Conservation (phyloP, 2,888 invertebrate species). For the Galeruca laticollis region DNA sequence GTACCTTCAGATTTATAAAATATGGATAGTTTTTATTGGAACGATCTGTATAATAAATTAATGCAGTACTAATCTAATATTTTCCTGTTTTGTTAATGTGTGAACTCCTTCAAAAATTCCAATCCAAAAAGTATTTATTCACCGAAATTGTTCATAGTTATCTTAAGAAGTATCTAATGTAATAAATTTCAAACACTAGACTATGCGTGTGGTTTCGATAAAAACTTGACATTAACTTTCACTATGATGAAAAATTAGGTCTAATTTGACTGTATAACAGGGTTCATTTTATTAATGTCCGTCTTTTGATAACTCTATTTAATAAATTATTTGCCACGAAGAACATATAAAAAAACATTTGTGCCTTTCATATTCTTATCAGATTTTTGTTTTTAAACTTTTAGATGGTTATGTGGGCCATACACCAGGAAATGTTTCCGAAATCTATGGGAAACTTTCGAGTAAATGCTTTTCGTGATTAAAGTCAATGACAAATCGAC, state of each 20-base stretch:
- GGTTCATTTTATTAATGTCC: conserved; percentile 30
- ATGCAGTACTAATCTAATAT: not conserved
- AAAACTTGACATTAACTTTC: conserved; percentile 30
- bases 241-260: conserved; percentile 35
- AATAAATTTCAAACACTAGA: conserved; percentile 31
- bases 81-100: conserved; percentile 28
- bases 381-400: conserved; percentile 15
- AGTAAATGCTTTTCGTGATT: too few species aligned
- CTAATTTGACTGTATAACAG: conserved; percentile 35
- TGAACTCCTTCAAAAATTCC: conserved; percentile 8
- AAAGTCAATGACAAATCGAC: too few species aligned
- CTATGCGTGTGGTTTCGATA: conserved; percentile 36
- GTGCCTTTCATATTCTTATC: conserved; percentile 17
- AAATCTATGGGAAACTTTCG: too few species aligned
- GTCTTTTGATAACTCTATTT: conserved; percentile 34
- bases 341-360: conserved; percentile 11
- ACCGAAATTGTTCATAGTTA: conserved; percentile 29
- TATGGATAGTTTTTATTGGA: too few species aligned
- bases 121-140: conserved; percentile 24
- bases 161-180: conserved; percentile 25
- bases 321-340: conserved; percentile 31
- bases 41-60: too few species aligned
- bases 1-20: not conserved
- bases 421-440: not conserved
- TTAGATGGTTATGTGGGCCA: not conserved